These are phyloP conservation scores for Microchrysa polita DNA, from an alignment of 2,888 invertebrate species.

Conservation along the genomic window DNA sequence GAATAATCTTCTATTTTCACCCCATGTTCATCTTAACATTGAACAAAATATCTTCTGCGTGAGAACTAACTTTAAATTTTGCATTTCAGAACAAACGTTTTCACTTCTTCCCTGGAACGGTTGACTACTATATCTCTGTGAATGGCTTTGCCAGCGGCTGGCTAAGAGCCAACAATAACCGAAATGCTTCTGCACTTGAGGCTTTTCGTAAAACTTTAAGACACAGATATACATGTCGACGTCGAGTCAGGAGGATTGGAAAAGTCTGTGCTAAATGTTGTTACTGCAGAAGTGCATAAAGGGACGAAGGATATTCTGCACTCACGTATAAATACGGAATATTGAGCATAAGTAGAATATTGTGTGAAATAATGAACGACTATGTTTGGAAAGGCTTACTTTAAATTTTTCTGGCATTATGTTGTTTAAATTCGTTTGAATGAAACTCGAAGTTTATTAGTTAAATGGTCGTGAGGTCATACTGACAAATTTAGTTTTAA, in stretches of 20 bases:
- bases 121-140: not conserved
- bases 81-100: not conserved
- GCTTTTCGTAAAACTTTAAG: slow-evolving; percentile 31
- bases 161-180: slow-evolving; percentile 23
- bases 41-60: slow-evolving; percentile 9
- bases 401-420: too few species aligned
- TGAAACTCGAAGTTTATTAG: too few species aligned
- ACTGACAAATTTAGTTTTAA: too few species aligned
- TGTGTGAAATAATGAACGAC: too few species aligned
- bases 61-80: slow-evolving; percentile 6
- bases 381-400: too few species aligned
- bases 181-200: slow-evolving; percentile 32
- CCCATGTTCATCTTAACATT: not conserved
- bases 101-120: not conserved
- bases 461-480: too few species aligned
- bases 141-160: slow-evolving; percentile 7
- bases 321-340: too few species aligned
- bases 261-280: slow-evolving; percentile 27
- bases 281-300: slow-evolving; percentile 15
- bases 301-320: too few species aligned
- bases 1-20: too few species aligned
- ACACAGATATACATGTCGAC: slow-evolving; percentile 3
- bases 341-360: too few species aligned
- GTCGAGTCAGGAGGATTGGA: not conserved
- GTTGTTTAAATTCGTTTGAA: too few species aligned